These are phyloP conservation scores for Propithecus deckenii DNA, from an alignment of 2,797 vertebrate species.

Conservation along the genomic window DNA sequence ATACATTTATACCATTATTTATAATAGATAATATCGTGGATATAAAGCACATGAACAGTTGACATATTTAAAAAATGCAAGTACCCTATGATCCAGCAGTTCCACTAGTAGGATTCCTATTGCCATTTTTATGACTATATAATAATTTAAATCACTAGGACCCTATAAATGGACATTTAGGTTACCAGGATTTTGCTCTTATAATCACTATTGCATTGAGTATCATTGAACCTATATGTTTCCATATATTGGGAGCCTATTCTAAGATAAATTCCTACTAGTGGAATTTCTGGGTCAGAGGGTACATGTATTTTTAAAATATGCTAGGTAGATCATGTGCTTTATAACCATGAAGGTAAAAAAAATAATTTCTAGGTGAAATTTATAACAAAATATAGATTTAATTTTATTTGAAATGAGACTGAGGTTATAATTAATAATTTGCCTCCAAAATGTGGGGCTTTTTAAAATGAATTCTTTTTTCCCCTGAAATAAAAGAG, in stretches of 20 bases:
- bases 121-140: not conserved
- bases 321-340: not conserved
- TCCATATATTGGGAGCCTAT: not conserved
- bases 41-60: not conserved
- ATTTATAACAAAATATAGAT: not conserved
- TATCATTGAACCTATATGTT: not conserved
- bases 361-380: not conserved
- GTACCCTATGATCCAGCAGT: not conserved
- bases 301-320: not conserved
- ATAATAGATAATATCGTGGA: not conserved
- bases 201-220: not conserved
- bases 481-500: conserved; percentile 42
- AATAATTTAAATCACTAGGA: not conserved
- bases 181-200: not conserved
- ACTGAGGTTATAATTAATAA: conserved; percentile 1
- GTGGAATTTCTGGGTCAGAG: not conserved
- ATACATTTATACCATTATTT: not conserved
- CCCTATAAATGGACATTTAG: not conserved
- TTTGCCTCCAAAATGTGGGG: not conserved
- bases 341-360: not conserved
- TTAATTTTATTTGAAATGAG: conserved; percentile 39
- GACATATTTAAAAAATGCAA: not conserved
- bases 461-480: not conserved
- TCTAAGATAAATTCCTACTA: conserved; percentile 4
- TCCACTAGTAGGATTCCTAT: not conserved